Percentiles rank a stretch among this genome's conserved stretches.
These are phyloP conservation scores for Molossus alvarezi DNA, from an alignment of 2,797 vertebrate species.

Conservation along the genomic window DNA sequence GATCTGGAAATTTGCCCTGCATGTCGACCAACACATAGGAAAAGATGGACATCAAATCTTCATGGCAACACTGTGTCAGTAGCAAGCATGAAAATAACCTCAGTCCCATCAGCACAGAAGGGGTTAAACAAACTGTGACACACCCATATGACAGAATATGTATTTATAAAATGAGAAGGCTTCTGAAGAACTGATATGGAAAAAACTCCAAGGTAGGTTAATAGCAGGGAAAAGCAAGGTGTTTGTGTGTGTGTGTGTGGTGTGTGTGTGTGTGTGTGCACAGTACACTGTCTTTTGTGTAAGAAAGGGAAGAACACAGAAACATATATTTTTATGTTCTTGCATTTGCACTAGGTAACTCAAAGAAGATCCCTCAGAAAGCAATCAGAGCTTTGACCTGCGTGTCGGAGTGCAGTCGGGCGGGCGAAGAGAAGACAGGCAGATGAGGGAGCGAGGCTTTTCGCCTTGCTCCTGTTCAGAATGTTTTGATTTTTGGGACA, in stretches of 20 bases:
- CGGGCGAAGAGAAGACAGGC: not conserved
- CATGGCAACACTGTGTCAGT: accelerated
- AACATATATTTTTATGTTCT: not conserved
- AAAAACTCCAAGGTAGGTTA: not conserved
- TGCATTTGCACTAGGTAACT: not conserved
- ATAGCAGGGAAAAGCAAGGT: not conserved
- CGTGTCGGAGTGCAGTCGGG: not conserved
- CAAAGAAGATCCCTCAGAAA: not conserved
- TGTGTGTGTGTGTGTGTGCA: too few relatives aligned
- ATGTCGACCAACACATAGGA: not conserved
- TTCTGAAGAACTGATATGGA: not conserved
- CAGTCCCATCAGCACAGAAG: not conserved
- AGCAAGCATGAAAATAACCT: not conserved
- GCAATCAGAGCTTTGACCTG: not conserved
- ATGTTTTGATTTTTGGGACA: not conserved
- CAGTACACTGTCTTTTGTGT: not conserved
- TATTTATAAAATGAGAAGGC: not conserved
- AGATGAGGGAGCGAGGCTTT: not conserved
- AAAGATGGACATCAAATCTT: not conserved
- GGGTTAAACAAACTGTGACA: not conserved
- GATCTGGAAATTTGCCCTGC: not conserved
- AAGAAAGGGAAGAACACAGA: not conserved
- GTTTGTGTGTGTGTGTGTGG: not conserved
- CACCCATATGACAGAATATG: accelerated
- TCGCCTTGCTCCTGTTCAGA: not conserved